Percentiles rank a stretch among this genome's conserved stretches.
Conservation (phyloP, 2,113 vertebrate genomes). For the Alligator sinensis region DNA sequence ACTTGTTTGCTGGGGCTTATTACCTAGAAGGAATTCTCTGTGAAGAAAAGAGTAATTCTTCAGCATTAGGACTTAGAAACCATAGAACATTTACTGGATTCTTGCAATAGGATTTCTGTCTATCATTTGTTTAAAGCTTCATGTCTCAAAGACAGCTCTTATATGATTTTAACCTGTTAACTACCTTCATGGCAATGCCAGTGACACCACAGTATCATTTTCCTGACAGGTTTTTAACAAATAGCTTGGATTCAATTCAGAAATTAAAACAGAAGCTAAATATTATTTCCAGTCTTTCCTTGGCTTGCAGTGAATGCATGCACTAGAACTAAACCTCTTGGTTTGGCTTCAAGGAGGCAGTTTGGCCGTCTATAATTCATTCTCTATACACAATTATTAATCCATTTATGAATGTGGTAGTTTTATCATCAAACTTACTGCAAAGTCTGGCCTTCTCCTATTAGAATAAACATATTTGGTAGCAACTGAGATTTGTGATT, state of each 20-base stretch:
- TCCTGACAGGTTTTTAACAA: background rate
- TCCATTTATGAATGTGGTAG: constrained; percentile 8
- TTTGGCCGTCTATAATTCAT: background rate
- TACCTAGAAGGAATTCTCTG: background rate
- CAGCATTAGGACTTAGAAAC: background rate
- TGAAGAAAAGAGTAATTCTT: background rate
- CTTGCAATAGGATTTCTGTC: background rate
- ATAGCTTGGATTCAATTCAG: background rate
- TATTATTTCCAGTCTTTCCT: background rate
- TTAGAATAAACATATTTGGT: background rate
- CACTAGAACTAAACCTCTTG: background rate
- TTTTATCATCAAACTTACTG: background rate
- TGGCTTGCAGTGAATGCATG: background rate
- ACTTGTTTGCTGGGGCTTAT: background rate
- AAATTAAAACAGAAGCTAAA: background rate
- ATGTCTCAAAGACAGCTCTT: background rate
- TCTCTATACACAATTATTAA: background rate
- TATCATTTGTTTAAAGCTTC: background rate
- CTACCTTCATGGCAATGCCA: background rate
- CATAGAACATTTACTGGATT: background rate
- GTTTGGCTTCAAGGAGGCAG: background rate
- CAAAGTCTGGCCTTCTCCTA: background rate
- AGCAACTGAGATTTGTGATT: constrained; percentile 17
- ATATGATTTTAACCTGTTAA: background rate
- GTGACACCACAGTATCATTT: background rate